Base-by-base conservation (phyloP, 1,140 invertebrate species). In the Zophobas morio region DNA sequence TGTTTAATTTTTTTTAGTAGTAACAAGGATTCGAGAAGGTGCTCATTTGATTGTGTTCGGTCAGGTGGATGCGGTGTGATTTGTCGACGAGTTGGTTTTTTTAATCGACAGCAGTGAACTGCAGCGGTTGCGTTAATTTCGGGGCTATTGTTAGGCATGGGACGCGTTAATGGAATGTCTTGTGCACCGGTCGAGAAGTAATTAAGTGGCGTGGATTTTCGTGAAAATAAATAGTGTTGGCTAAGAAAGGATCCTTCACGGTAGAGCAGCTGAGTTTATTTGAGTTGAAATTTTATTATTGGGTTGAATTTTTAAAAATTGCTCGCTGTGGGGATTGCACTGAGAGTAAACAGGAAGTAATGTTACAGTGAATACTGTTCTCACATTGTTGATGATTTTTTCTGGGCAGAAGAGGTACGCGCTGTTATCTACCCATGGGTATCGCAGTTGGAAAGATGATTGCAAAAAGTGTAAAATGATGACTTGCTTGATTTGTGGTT, bases 1-100 rank as follows among this genome's bases (percentile, higher is more conserved):
- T 76, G 51, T 34, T 71, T 72, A 37, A 70, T 51, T 76, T 76
- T 66, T 66, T 49, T 51, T 70, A 35, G 6, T 47, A 8, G 34
- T 70, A 70, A 76, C 60, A 54, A 53, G 75, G 46, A 39, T 20
- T 71, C 70, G 8, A 3, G 3, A 36, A 71, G 46, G 57, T 40
- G 8, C 36, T 39, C 42, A 33, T 56, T 35, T 70, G 42, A 70
- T 70, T 70, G 35, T 37, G 40, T 32, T 70, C 39, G 66, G 20
- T 71, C 70, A 72, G 47, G 70, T 72, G 51, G 46, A 72, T 72
- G 34, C 34, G 32, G 46, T n/a, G 46, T 47, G 39, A 54, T 72
- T 72, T 72, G 70, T 72, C 51, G 60, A 66, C 37, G 39, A 39
- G 33, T 36, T 60, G 6, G 6, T 5, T 57, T 57, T 57, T 57